Base-by-base conservation (phyloP, 64 coral and sea anemone genomes). In the Exaiptasia diaphana region DNA sequence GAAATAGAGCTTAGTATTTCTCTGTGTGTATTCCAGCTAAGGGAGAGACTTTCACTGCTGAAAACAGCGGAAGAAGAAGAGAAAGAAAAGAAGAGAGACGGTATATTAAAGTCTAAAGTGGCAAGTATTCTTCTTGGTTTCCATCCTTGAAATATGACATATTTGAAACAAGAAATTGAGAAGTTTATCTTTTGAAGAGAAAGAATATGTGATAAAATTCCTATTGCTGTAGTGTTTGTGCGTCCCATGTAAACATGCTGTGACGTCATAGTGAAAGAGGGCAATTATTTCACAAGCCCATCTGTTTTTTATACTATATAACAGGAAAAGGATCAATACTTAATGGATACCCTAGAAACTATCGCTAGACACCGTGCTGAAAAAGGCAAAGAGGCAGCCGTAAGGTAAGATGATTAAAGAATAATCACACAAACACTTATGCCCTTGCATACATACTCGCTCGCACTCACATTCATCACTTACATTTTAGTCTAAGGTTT, bases 291-390 rank as follows among this genome's bases (percentile, higher is more conserved):
- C n/a, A n/a, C n/a, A n/a, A n/a, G n/a, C n/a, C n/a, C n/a, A n/a
- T n/a, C n/a, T n/a, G n/a, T n/a, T n/a, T n/a, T n/a, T n/a, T n/a
- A n/a, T n/a, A n/a, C n/a, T n/a, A n/a, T n/a, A n/a, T n/a, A n/a
- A n/a, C n/a, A 97, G 94, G 85, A 97, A 54, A 97, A 85, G 75
- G 94, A 97, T 45, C 89, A 97, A 15, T 63, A 80, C 23, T 57
- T 97, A 44, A 97, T 92, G 94, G 90, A 97, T 69, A 97, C 89
- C 10, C 65, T 97, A 10, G 94, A 91, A 41, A 92, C 78, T 0
- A 97, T 97, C 21, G 90, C 94, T 21, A 91, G 88, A 74, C 85
- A 91, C 61, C 84, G 94, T 61, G 89, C 84, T 31, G 84, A 88
- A 54, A 83, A 92, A 50, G 89, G 89, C 31, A 83, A 46, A 28